Evolutionary conservation across 2,888 invertebrate genomes (phyloP).

Genomic region (Formica aserva): DNA sequence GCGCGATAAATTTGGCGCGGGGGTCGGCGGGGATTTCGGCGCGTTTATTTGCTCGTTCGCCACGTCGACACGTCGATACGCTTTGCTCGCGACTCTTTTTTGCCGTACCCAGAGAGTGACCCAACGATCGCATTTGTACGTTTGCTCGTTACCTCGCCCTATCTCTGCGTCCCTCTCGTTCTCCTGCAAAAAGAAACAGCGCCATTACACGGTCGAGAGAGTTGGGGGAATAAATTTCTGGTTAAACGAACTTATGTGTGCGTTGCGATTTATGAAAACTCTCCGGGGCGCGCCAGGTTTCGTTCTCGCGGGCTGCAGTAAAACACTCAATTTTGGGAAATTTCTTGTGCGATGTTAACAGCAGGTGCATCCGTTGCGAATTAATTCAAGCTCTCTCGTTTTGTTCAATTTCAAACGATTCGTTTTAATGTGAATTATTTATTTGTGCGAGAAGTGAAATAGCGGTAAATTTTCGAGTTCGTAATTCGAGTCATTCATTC

Average conservation of each 20-base stretch:
- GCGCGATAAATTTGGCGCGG: slow-evolving; percentile 74
- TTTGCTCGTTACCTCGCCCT: background rate
- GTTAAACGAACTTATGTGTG: slow-evolving; percentile 55
- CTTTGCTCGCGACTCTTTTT: slow-evolving; percentile 41
- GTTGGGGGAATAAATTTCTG: slow-evolving; percentile 55
- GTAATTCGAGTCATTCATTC: slow-evolving; percentile 30
- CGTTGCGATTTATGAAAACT: slow-evolving; percentile 57
- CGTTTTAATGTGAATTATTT: slow-evolving; percentile 26
- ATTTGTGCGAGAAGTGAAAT: slow-evolving; percentile 22
- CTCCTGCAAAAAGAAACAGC: background rate
- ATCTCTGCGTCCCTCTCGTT: no score
- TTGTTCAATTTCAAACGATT: slow-evolving; percentile 31
- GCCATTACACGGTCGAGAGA: slow-evolving; percentile 21
- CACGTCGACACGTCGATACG: slow-evolving; percentile 49
- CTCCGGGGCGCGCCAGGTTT: background rate
- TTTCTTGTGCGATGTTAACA: slow-evolving; percentile 50
- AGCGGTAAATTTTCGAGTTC: background rate
- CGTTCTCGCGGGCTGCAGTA: background rate
- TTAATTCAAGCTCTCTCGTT: slow-evolving; percentile 26
- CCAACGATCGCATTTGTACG: slow-evolving; percentile 22
- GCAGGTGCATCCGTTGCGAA: slow-evolving; percentile 40
- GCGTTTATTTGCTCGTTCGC: slow-evolving; percentile 58
- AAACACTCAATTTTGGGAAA: slow-evolving; percentile 52
- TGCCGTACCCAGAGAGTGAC: background rate
- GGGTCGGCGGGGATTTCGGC: background rate